Base-by-base conservation (phyloP, 2,113 vertebrate genomes). In the Eublepharis macularius region DNA sequence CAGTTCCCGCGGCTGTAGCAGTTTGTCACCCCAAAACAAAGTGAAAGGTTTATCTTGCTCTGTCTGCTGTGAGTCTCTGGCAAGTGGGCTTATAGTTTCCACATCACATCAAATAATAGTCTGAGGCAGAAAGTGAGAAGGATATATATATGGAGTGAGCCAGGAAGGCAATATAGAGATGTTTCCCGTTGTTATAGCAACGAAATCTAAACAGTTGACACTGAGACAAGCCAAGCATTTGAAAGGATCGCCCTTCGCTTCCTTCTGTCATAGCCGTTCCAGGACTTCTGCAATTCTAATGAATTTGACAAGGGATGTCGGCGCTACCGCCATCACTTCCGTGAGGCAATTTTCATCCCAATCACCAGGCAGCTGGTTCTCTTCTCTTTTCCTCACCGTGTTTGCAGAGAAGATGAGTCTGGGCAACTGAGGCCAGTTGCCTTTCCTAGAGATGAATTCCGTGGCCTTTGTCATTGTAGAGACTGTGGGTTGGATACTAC, bases 361-460 rank as follows among this genome's bases (percentile, higher is more conserved):
- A 0, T 0, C 0, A 0, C 2, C 19, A 41, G 34, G 51, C n/a
- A 8, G 74, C 36, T 57, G 24, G 5, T 41, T 45, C 39, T 17
- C 10, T 66, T 60, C 60, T 47, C 60, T 19, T 19, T 8, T 0
- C n/a, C 24, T 32, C 17, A 6, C 47, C 29, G 9, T 0, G 0
- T 8, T 29, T 12, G 29, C 3, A 2, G 41, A 66, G 79, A 57
- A 5, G 49, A 36, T 0, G 41, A 7, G 77, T 29, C 5, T 32
- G 51, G 1, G 41, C 45, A 63, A 19, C 39, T 26, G 24, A 6
- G 51, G 72, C 1, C 6, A 34, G 1, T 14, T 24, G 60, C 26
- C 43, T 49, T 74, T 47, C 34, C 57, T 45, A 36, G 54, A 29
- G 60, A 63, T 63, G 24, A 63, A 63, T 24, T 29, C 60, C 9